Base-by-base conservation (phyloP, 2,113 vertebrate genomes). In the Rhinichthys klamathensis region DNA sequence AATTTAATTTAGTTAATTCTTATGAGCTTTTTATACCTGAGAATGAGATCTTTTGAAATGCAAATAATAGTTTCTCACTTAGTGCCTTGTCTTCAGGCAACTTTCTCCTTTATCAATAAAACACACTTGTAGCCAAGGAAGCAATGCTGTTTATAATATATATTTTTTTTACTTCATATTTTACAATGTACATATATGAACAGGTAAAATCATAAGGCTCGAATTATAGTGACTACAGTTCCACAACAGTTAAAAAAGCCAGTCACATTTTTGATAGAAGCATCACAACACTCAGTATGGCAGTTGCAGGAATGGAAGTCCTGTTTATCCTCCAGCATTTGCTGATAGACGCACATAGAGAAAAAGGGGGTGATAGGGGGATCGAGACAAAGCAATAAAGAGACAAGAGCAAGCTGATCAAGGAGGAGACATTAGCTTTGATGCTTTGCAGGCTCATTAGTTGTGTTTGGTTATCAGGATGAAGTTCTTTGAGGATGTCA, bases 371-470 rank as follows among this genome's bases (percentile, higher is more conserved):
- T 61, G 51, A 35, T 15, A 11, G 21, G 13, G 18, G 15, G 38
- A 85, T 56, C 6, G 23, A 85, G 54, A 80, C 63, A 86, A 61
- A 76, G 16, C 72, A 69, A 72, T 35, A 70, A 27, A 83, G 16
- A 61, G 74, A 79, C 67, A 74, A 79, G 11, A 70, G 32, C 10
- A 30, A 41, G 51, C 35, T 54, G 61, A 82, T 82, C 63, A 70
- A 82, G 80, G 63, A 82, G 44, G 25, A 65, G 61, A 69, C 35
- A 70, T 51, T 44, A 81, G 84, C 84, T 27, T 75, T 63, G 67
- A 63, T 46, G 30, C 30, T 65, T 10, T 44, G 41, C 27, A 65
- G 35, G 78, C 67, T 80, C 84, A 82, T 86, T 86, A 86, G 58
- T 49, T 30, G n/a, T 61, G 69, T 74, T 81, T 74, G 69, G 72